phyloP scores from a whole-genome alignment of 2,888 invertebrate species.

The Cephonodes hylas region DNA sequence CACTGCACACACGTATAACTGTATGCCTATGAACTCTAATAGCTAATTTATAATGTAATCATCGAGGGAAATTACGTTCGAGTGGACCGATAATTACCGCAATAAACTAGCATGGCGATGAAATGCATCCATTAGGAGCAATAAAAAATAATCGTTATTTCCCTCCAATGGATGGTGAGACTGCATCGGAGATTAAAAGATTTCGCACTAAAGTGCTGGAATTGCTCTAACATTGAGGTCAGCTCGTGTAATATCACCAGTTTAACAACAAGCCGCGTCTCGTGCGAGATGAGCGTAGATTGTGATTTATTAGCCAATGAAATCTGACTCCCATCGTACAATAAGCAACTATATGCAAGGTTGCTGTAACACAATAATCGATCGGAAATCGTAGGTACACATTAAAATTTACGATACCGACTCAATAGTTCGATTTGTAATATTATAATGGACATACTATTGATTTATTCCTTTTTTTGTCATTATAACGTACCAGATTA shows the following conservation, averaged over 20 bases:
- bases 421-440: too few relatives aligned
- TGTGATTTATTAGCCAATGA: slow-evolving; percentile 5
- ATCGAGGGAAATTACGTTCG: background rate
- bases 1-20: background rate
- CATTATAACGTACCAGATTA: too few relatives aligned
- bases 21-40: background rate
- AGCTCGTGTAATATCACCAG: background rate
- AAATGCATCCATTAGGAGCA: background rate
- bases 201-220: background rate
- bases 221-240: slow-evolving; percentile 8
- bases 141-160: background rate
- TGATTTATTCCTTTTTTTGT: too few relatives aligned
- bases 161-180: background rate
- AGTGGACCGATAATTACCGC: background rate
- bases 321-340: background rate
- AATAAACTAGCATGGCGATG: background rate
- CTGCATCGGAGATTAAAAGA: background rate
- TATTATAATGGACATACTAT: too few relatives aligned
- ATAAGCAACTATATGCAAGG: background rate
- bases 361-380: background rate
- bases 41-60: background rate
- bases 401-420: too few relatives aligned
- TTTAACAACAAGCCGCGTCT: background rate
- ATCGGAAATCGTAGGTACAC: background rate
- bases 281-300: background rate